Percentiles rank a stretch among this genome's conserved stretches.
These are phyloP conservation scores for Malurus splendens DNA, from an alignment of 2,797 vertebrate species.

Conservation along the genomic window DNA sequence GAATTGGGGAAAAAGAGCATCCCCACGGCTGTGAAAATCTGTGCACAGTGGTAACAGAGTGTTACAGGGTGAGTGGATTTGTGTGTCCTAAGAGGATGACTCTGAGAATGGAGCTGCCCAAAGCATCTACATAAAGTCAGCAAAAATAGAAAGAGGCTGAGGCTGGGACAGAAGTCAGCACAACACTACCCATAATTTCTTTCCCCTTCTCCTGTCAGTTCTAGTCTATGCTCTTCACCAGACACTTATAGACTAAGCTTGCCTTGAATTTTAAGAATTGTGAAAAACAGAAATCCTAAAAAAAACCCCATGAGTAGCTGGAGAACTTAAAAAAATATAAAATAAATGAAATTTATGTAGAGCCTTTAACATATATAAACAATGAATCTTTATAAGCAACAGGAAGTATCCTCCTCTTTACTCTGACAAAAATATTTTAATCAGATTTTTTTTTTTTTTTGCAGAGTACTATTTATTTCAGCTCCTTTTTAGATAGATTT, in stretches of 20 bases:
- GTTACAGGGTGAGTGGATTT: neutral
- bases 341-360: neutral
- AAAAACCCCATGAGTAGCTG: fast-evolving
- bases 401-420: neutral
- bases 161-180: fast-evolving
- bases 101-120: neutral
- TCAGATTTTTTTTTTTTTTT: neutral
- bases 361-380: neutral
- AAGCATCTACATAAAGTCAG: neutral
- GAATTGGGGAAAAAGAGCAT: neutral
- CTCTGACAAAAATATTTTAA: neutral
- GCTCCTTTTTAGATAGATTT: neutral
- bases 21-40: neutral
- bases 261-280: neutral
- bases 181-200: neutral
- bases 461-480: neutral
- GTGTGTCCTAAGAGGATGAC: neutral
- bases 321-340: neutral
- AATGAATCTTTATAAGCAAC: neutral
- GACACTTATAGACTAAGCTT: neutral
- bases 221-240: neutral
- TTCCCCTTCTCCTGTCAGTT: neutral
- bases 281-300: neutral
- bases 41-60: neutral
- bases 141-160: neutral